Percentiles rank a stretch among this genome's conserved stretches.
phyloP scores from a whole-genome alignment of 2,113 vertebrate genomes.

The Verasper variegatus region DNA sequence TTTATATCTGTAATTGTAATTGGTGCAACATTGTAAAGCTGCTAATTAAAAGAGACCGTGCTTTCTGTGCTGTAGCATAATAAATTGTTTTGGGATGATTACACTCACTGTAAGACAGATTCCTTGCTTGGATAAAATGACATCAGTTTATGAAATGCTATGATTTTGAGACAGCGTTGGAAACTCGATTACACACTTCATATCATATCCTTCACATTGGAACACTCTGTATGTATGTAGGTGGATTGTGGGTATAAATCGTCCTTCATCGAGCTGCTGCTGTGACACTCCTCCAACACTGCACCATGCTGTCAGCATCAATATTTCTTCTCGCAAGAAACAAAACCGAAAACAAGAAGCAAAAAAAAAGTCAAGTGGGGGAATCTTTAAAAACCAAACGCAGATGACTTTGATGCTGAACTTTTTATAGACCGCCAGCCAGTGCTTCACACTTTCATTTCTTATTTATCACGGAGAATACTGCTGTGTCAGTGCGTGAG shows the following conservation, averaged over 20 bases:
- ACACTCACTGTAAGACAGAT: too few species aligned
- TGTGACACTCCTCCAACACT: not conserved
- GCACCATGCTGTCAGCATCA: slow-evolving; percentile 25
- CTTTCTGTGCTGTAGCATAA: too few species aligned
- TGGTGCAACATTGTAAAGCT: not conserved
- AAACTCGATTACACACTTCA: not conserved
- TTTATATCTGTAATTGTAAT: not conserved
- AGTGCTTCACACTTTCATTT: slow-evolving; percentile 43
- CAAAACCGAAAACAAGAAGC: not conserved
- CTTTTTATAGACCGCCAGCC: slow-evolving; percentile 46
- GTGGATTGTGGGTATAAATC: not conserved
- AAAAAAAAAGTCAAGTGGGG: not conserved
- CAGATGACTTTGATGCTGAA: slow-evolving; percentile 57
- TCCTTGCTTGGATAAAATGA: not conserved
- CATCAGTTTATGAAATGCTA: not conserved
- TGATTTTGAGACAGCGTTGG: not conserved
- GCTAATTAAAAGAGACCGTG: too few species aligned
- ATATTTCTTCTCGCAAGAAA: slow-evolving; percentile 11
- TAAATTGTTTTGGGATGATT: too few species aligned
- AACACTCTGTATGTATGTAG: not conserved
- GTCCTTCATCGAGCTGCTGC: not conserved
- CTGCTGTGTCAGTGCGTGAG: slow-evolving; percentile 68
- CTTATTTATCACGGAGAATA: slow-evolving; percentile 58
- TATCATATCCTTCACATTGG: not conserved
- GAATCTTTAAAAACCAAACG: slow-evolving; percentile 12